Conservation (phyloP, 2,113 vertebrate genomes). For the Actenoides hombroni region DNA sequence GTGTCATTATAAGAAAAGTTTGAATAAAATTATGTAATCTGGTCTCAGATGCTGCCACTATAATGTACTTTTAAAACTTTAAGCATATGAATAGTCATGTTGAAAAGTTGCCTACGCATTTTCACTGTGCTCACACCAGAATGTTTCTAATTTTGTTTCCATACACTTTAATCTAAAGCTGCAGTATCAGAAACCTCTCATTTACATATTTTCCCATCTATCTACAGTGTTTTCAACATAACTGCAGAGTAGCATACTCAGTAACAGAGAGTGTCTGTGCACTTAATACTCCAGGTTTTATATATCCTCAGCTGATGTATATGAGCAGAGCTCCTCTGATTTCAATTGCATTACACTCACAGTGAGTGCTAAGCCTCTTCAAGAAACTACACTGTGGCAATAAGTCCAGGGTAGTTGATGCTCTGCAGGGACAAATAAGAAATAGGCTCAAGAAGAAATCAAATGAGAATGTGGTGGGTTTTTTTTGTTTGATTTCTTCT, state of each 20-base stretch:
- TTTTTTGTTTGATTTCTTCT: neutral
- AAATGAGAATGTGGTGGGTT: fast-evolving
- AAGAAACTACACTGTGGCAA: neutral
- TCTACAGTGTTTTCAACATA: neutral
- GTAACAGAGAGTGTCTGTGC: neutral
- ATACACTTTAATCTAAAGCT: neutral
- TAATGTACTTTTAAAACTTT: neutral
- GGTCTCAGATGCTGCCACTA: neutral
- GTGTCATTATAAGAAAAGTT: neutral
- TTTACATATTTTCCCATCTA: neutral
- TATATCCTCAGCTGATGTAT: neutral
- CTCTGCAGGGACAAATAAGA: neutral
- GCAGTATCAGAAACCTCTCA: neutral
- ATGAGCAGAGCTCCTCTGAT: neutral
- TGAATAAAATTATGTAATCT: neutral
- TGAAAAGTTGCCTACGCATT: neutral
- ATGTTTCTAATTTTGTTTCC: neutral
- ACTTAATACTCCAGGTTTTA: neutral
- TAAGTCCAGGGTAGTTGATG: neutral
- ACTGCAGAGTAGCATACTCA: neutral
- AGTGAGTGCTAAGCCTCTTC: neutral
- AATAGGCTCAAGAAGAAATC: neutral
- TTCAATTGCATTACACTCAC: neutral
- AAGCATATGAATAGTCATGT: neutral
- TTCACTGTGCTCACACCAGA: neutral